Evolutionary conservation across 2,113 vertebrate genomes (phyloP).

Genomic region (Charadrius vociferus): DNA sequence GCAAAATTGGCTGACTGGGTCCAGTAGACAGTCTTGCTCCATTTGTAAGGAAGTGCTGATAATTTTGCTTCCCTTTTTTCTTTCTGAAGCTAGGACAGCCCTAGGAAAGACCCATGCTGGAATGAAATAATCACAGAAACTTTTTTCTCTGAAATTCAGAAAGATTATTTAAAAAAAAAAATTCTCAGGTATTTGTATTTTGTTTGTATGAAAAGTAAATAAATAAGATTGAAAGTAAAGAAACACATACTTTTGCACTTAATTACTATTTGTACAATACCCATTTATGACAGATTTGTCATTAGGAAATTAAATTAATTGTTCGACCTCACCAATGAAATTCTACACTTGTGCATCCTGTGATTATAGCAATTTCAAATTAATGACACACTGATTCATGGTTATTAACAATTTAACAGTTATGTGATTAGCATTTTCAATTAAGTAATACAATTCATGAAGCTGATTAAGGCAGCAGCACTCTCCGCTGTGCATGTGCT

Average conservation of each 20-base stretch:
- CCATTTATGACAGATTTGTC: constrained; percentile 28
- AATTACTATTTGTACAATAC: constrained; percentile 45
- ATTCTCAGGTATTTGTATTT: neutral
- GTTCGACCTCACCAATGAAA: constrained; percentile 40
- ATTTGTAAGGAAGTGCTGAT: neutral
- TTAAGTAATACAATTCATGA: neutral
- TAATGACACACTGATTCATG: constrained; percentile 54
- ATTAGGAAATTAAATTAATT: constrained; percentile 66
- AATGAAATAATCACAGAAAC: neutral
- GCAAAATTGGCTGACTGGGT: neutral
- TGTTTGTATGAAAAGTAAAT: neutral
- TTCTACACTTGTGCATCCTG: constrained; percentile 12
- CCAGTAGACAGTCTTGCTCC: neutral
- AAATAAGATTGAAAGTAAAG: neutral
- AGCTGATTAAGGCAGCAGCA: constrained; percentile 33
- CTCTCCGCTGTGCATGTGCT: neutral
- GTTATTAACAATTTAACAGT: constrained; percentile 66
- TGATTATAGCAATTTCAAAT: constrained; percentile 60
- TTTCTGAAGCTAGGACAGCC: neutral
- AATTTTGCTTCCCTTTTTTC: neutral
- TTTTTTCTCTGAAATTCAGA: neutral
- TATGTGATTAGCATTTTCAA: constrained; percentile 58
- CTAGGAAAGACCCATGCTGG: neutral
- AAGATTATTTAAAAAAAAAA: neutral
- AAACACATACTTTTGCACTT: constrained; percentile 9